These are phyloP conservation scores for Ectropis grisescens DNA, from an alignment of 1,140 invertebrate species.

Conservation along the genomic window DNA sequence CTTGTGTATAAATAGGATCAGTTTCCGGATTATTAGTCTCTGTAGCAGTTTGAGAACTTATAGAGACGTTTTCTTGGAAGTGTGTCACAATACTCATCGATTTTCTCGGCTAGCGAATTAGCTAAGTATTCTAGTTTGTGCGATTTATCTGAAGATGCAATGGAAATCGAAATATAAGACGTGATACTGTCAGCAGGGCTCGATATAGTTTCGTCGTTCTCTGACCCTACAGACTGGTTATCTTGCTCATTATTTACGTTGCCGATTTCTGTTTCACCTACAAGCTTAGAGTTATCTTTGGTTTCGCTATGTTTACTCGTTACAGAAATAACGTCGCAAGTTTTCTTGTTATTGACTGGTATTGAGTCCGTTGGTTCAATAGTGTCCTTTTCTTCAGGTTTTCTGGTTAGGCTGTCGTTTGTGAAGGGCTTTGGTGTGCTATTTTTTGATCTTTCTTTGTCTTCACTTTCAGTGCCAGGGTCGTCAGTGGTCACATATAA, in stretches of 20 bases:
- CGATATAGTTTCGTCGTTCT: conserved; percentile 57
- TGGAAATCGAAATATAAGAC: conserved; percentile 64
- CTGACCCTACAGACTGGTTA: conserved; percentile 45
- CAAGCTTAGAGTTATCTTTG: conserved; percentile 11
- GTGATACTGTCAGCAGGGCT: conserved; percentile 64
- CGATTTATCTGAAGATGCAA: conserved; percentile 58
- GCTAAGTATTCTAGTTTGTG: conserved; percentile 65
- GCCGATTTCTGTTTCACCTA: conserved; percentile 8
- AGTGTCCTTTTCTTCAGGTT: conserved; percentile 19
- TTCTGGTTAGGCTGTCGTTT: conserved; percentile 38
- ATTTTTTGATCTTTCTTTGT: conserved; percentile 43
- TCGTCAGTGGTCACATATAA: conserved; percentile 56
- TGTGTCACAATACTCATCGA: conserved; percentile 68
- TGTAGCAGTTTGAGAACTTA: conserved; percentile 24
- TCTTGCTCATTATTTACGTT: conserved; percentile 30
- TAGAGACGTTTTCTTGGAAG: conserved; percentile 42
- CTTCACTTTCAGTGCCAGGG: conserved; percentile 44
- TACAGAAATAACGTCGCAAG: conserved; percentile 32
- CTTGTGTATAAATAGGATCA: conserved; percentile 50
- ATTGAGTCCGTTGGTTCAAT: conserved; percentile 16
- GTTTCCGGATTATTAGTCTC: conserved; percentile 29
- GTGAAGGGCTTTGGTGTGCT: conserved; percentile 61
- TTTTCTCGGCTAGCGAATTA: conserved; percentile 67
- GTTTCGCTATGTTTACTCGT: conserved; percentile 23
- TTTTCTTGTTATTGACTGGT: conserved; percentile 17